Evolutionary conservation across 2,113 vertebrate genomes (phyloP), one percentile per base, ranked within the genome.

Genomic region (Anolis carolinensis): DNA sequence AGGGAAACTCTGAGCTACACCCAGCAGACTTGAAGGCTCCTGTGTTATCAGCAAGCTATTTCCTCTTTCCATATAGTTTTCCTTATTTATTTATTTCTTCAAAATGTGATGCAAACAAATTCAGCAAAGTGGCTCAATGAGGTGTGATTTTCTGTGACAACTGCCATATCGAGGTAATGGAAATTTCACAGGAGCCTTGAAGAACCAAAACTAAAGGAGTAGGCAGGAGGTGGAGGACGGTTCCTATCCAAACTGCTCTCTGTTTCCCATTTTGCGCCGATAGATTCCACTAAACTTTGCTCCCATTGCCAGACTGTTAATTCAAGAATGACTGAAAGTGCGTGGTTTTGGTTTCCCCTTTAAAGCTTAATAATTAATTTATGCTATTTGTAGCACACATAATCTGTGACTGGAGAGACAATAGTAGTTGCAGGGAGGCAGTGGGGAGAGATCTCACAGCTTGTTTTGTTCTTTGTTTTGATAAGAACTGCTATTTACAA

Each of bases 21-120:
- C 93, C 92, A 91, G 93, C 95, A 97, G 96, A 97, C 96, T 96
- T 89, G 87, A 93, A 96, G 96, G 93, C 97, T 97, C 96, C 96
- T 95, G 88, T 94, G 94, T 96, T 97, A 97, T 97, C 96, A 95
- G 95, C 91, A 89, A 95, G 94, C 92, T 95, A 95, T 96, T 96
- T 95, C 94, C 95, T 93, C 83, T 75, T 91, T 95, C 91, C 91
- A 91, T 82, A 86, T 77, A 92, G 72, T 89, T 50, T 91, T 91
- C 87, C 86, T 93, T 95, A 89, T 93, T 94, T 94, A 18, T 78
- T 59, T 59, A 20, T 10, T 78, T 23, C 16, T 44, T 39, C 91
- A 90, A 87, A 89, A 88, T 79, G 89, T 59, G 91, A 52, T 81
- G 68, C 90, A 96, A 96, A 94, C 90, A 89, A 95, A 96, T 94